Percentiles rank a stretch among this genome's conserved stretches.
Evolutionary conservation across 2,888 invertebrate species (phyloP).

Genomic region (Andrena haemorrhoa): DNA sequence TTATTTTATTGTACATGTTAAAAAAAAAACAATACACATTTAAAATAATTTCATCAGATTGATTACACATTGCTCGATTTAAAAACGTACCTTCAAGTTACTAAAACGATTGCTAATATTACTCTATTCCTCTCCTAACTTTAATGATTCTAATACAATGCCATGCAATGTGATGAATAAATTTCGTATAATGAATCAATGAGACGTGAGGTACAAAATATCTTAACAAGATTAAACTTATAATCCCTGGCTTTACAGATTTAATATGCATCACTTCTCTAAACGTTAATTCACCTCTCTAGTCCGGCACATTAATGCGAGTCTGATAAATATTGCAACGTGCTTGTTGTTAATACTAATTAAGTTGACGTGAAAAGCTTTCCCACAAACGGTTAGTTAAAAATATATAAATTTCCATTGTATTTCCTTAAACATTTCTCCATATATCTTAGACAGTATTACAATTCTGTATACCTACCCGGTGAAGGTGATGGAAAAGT

Average conservation of each 20-base stretch:
- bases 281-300: slow-evolving; percentile 20
- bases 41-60: slow-evolving; percentile 52
- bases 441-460: slow-evolving; percentile 51
- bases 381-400: slow-evolving; percentile 44
- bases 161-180: slow-evolving; percentile 22
- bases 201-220: slow-evolving; percentile 14
- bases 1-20: slow-evolving; percentile 85
- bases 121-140: slow-evolving; percentile 3
- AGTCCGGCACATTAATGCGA: slow-evolving; percentile 12
- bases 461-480: slow-evolving; percentile 82
- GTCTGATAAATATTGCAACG: slow-evolving; percentile 14
- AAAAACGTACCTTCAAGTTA: slow-evolving; percentile 21
- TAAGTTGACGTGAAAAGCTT: slow-evolving; percentile 35
- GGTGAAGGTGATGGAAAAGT: slow-evolving; percentile 79
- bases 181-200: slow-evolving; percentile 19
- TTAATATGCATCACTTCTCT: slow-evolving; percentile 8
- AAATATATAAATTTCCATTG: slow-evolving; percentile 36
- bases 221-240: slow-evolving; percentile 7
- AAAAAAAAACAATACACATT: slow-evolving; percentile 75
- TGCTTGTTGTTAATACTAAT: slow-evolving; percentile 35
- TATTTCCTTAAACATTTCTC: slow-evolving; percentile 23
- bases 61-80: slow-evolving; percentile 47
- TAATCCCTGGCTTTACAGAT: slow-evolving; percentile 12
- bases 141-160: slow-evolving; percentile 22
- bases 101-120: slow-evolving; percentile 19